Evolutionary conservation across 2,113 vertebrate genomes (phyloP).

Genomic region (Callithrix jacchus): DNA sequence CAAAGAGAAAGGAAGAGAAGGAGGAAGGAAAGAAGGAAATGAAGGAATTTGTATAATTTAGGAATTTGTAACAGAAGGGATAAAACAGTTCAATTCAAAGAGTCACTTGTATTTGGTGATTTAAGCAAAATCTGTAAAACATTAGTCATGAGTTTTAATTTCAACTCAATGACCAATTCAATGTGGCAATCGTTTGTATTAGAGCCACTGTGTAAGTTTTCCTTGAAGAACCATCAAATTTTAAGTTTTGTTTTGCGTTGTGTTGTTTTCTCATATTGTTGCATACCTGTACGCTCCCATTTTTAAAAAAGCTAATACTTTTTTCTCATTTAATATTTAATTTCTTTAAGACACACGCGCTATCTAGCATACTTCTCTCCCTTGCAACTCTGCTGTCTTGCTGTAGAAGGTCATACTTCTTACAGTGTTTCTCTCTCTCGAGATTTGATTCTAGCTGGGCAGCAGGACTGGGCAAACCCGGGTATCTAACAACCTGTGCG

Average conservation of each 20-base stretch:
- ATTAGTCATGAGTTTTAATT: background rate
- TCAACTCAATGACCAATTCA: background rate
- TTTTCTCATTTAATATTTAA: background rate
- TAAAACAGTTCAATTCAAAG: background rate
- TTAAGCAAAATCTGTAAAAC: background rate
- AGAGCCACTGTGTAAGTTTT: background rate
- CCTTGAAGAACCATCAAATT: background rate
- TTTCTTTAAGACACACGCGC: background rate
- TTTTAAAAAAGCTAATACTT: background rate
- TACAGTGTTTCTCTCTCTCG: background rate
- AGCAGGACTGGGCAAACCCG: background rate
- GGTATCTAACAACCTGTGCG: background rate
- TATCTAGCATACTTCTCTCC: background rate
- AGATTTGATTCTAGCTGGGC: background rate
- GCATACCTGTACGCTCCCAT: accelerated
- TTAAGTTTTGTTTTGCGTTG: background rate
- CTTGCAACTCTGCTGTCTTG: background rate
- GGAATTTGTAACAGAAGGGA: background rate
- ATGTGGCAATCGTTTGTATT: background rate
- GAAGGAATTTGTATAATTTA: background rate
- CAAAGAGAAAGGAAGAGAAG: background rate
- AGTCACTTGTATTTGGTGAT: background rate
- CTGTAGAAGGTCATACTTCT: background rate
- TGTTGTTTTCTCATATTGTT: background rate
- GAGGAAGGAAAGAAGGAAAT: background rate